Evolutionary conservation across 2,888 invertebrate species (phyloP), one percentile per base, ranked within the genome.

Genomic region (Eristalis arbustorum): DNA sequence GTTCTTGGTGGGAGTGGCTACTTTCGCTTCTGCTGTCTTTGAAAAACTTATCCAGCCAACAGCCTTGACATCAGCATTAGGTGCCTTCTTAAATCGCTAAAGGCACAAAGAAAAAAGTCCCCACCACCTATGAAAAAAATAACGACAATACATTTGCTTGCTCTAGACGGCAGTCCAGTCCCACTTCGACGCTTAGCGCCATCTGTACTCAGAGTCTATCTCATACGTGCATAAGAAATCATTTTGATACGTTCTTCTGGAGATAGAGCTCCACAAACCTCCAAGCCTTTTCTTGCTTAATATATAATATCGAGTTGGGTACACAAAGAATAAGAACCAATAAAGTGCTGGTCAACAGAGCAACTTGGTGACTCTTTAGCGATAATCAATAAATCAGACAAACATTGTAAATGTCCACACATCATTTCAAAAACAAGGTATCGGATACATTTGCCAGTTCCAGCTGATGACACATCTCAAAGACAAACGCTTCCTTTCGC

Each of bases 401-500:
- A 18, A 49, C 49, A 49, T 49, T 49, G 49, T 49, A 49, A 49
- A n/a, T 49, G 18, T 18, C 18, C 6, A 18, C 25, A 49, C 18
- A 34, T 22, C 22, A 1, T 57, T 66, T 31, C 8, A 10, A 31
- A 31, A 31, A 31, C 31, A 31, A 63, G 63, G 37, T 49, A 49
- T 18, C 49, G 49, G 14, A 49, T 6, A 49, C 25, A 23, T 42
- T 78, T 59, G 22, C 13, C 57, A 23, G 31, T 42, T 18, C 18
- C 67, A 57, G 42, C 14, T 37, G 68, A 80, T 74, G 63, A 74
- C 72, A 63, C 37, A 56, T 59, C 40, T 42, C 66, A 57, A 59
- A 64, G 61, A 40, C 23, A 34, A 73, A 40, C 56, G 34, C 67
- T 62, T 37, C n/a, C n/a, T n/a, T 25, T 63, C 67, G 57, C 67